Evolutionary conservation across 2,888 invertebrate species (phyloP), one percentile per base, ranked within the genome.

Genomic region (Osmoderma eremita): DNA sequence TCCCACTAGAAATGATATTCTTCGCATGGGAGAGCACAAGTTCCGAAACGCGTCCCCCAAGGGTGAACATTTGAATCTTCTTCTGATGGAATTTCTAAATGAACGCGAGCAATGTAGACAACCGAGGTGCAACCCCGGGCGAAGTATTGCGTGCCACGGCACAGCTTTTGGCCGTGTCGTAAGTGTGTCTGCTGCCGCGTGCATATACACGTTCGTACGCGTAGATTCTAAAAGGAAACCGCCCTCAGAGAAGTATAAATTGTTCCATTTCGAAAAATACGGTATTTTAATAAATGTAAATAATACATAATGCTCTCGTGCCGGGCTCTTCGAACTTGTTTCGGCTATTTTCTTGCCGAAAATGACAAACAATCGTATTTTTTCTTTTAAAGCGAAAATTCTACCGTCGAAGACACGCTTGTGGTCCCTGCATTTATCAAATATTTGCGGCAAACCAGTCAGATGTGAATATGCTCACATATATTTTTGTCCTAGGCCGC

Each of bases 231-330:
- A 61, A 61, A 30, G 36, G 56, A 65, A 65, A 65, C 65, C 65
- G 65, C 65, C 56, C 65, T 65, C 65, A 65, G 65, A 65, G 48
- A 65, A 49, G 58, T 65, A 65, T 56, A 65, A 65, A 58, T 65
- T 65, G 58, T 53, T 50, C 38, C 49, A 39, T 49, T 49, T 45
- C 20, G 58, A 58, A 64, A 65, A 50, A 65, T 41, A 65, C 50
- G 65, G 48, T 56, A 65, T 58, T 65, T 65, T 65, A 65, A 65
- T 58, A 65, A 65, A 65, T 65, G 65, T 65, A 65, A 65, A 65
- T 65, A 65, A 65, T 65, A 65, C 56, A 56, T 65, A 65, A 65
- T 65, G 58, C 17, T 38, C 58, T 58, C 54, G 41, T 17, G 58
- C 50, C 39, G 38, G 56, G 20, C 36, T 61, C 30, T n/a, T n/a